Conservation (phyloP, 2,888 invertebrate genomes). For the Camponotus fellah region DNA sequence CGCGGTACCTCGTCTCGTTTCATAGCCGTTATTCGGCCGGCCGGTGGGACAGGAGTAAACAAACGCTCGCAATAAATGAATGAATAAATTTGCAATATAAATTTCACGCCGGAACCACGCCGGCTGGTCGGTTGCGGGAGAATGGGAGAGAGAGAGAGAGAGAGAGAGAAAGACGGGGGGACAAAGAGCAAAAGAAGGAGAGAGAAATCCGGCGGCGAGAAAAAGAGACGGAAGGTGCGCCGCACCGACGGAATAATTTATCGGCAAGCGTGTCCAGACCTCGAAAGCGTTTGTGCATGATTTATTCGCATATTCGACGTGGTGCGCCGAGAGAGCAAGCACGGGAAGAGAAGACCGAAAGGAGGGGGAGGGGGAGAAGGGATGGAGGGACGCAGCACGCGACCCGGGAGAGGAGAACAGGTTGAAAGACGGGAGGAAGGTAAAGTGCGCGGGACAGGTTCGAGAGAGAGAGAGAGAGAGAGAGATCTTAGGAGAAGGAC, state of each 20-base stretch:
- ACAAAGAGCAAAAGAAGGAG: not conserved
- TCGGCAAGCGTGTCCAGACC: slow-evolving; percentile 64
- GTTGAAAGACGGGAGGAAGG: slow-evolving; percentile 29
- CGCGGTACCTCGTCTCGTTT: slow-evolving; percentile 14
- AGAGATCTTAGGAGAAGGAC: not conserved
- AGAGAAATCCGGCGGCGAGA: not conserved
- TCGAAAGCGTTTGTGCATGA: slow-evolving; percentile 74
- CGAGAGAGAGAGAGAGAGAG: not conserved
- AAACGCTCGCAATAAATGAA: slow-evolving; percentile 67
- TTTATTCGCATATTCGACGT: slow-evolving; percentile 79
- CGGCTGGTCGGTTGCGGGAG: slow-evolving; percentile 55
- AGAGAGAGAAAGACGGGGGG: slow-evolving; percentile 5
- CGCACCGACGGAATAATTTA: slow-evolving; percentile 76
- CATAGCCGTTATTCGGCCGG: slow-evolving; percentile 43
- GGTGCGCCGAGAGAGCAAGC: slow-evolving; percentile 19
- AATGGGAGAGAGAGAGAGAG: slow-evolving; percentile 22
- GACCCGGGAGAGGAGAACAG: slow-evolving; percentile 16
- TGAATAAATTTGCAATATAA: slow-evolving; percentile 74
- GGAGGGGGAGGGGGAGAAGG: not conserved
- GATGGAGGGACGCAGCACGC: slow-evolving; percentile 16
- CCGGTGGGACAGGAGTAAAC: slow-evolving; percentile 68
- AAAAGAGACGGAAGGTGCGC: slow-evolving; percentile 61
- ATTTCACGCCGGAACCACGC: slow-evolving; percentile 72
- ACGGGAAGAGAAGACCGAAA: not conserved
- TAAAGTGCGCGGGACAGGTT: slow-evolving; percentile 31